These are phyloP conservation scores for Megaleporinus macrocephalus DNA, from an alignment of 2,113 vertebrate species.

Conservation along the genomic window DNA sequence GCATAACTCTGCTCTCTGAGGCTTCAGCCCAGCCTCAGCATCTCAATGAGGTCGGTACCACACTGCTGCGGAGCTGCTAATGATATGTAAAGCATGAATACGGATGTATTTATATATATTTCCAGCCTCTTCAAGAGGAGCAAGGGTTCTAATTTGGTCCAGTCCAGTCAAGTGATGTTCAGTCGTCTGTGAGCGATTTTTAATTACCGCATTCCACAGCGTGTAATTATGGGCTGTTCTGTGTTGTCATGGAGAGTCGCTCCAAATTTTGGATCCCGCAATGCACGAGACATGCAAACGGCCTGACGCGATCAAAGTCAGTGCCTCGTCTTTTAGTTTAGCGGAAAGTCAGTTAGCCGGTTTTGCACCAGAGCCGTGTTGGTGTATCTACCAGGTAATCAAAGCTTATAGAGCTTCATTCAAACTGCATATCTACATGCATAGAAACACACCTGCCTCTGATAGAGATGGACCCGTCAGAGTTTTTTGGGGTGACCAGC, in stretches of 20 bases:
- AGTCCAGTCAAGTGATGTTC: neutral
- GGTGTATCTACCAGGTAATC: no score
- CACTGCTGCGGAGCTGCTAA: neutral
- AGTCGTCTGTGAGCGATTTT: constrained; percentile 23
- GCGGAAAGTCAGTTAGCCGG: no score
- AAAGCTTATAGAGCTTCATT: no score
- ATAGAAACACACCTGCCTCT: no score
- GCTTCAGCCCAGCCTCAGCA: neutral
- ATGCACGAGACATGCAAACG: neutral
- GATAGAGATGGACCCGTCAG: no score
- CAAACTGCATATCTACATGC: no score
- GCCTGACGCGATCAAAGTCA: no score
- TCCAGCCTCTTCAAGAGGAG: neutral
- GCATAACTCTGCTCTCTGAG: neutral
- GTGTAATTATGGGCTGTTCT: constrained; percentile 32
- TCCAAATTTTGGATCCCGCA: neutral
- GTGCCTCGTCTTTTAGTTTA: no score
- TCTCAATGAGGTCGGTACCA: neutral
- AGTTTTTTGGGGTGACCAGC: no score
- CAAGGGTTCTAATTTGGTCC: neutral
- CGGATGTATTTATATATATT: neutral
- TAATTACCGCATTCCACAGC: constrained; percentile 16
- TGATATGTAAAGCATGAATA: neutral
- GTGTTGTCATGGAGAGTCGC: constrained; percentile 8
- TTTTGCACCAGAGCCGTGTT: no score